Evolutionary conservation across 2,888 invertebrate species (phyloP).

Genomic region (Eurois occulta): DNA sequence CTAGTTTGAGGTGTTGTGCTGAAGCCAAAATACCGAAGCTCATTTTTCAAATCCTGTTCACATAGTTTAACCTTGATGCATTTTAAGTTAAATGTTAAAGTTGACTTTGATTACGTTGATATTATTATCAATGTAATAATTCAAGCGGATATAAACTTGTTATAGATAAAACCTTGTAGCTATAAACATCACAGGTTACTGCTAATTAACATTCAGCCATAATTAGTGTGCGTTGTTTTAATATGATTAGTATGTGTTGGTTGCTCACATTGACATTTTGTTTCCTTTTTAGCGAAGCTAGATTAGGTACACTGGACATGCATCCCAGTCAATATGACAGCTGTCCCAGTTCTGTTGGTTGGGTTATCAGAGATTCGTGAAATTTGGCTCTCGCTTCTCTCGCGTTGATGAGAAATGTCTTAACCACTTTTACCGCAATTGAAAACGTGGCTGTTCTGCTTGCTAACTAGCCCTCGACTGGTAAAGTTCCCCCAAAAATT

Average conservation of each 20-base stretch:
- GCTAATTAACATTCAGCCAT: conserved; percentile 35
- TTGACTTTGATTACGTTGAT: conserved; percentile 26
- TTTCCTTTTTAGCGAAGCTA: neutral
- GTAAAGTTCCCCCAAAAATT: no score
- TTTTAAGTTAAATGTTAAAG: conserved; percentile 27
- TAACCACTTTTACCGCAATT: no score
- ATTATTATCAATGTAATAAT: conserved; percentile 21
- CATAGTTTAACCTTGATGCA: conserved; percentile 26
- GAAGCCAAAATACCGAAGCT: neutral
- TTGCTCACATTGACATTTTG: neutral
- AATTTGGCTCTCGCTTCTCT: neutral
- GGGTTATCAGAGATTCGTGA: neutral
- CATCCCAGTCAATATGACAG: neutral
- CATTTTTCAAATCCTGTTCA: neutral
- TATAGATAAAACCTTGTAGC: conserved; percentile 30
- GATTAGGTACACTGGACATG: neutral
- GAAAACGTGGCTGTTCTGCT: no score
- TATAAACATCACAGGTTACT: conserved; percentile 20
- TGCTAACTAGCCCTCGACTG: no score
- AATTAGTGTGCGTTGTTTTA: conserved; percentile 28
- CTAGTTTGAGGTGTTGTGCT: neutral
- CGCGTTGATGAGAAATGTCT: no score
- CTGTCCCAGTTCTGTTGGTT: neutral
- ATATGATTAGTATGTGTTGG: conserved; percentile 33
- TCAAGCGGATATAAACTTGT: conserved; percentile 8